Base-by-base conservation (phyloP, 2,797 vertebrate genomes). In the Atherinosoma microstoma region DNA sequence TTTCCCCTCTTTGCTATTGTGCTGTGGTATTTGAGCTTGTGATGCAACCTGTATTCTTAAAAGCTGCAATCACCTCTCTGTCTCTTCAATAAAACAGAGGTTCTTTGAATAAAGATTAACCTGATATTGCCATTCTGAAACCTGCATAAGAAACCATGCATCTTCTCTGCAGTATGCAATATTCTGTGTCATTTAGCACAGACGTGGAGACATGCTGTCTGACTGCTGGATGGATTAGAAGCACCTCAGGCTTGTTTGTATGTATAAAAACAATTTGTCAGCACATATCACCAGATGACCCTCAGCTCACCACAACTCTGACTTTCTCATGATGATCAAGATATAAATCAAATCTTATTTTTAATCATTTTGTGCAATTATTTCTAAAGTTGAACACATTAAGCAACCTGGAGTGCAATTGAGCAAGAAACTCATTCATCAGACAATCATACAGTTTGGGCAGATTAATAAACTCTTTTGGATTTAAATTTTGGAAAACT, bases 251-350 rank as follows among this genome's bases (percentile, higher is more conserved):
- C 75, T 69, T 91, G 87, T 83, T 83, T 89, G 68, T 78, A 77
- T 85, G 80, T 79, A 79, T 69, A 80, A 76, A 84, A 87, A 84
- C 87, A 86, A 88, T 92, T 89, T 90, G 91, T 92, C 87, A 85
- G 84, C 77, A 59, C 51, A 22, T 58, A 73, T 75, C 79, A 75
- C 64, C 30, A 30, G 64, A 64, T 85, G 86, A 90, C 83, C 83
- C 58, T 70, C 38, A 47, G n/a, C 64, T 69, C 54, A 72, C 73
- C 73, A 36, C 75, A 51, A 45, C 29, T 27, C 56, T 27, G 49
- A 35, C 47, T 63, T 64, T 40, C 12, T 18, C 73, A 63, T 40
- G 53, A 59, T 16, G 45, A 47, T 36, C 59, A 20, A 15, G 22
- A 32, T 20, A 35, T 13, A 11, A 22, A 9, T 22, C 9, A 20